A percentile compares a stretch with the other conserved stretches of the same genome.
phyloP scores from a whole-genome alignment of 2,797 vertebrate genomes.

The Ctenopoma kingsleyae region DNA sequence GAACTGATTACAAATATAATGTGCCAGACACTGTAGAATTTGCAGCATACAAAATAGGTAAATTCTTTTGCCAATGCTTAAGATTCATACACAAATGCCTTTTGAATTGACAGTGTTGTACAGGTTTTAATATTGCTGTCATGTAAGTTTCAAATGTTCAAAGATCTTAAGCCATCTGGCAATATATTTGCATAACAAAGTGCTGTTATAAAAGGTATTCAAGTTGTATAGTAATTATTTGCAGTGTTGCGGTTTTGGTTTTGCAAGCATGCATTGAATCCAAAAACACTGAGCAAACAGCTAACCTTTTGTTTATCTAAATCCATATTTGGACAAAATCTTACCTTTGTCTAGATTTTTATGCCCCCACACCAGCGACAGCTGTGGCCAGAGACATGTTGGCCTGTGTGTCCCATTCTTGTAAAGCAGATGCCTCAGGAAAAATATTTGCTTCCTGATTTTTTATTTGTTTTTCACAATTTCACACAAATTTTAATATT shows the following conservation, averaged over 20 bases:
- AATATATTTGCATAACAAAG: slow-evolving; percentile 48
- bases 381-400: too few species aligned
- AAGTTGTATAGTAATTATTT: slow-evolving; percentile 39
- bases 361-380: too few species aligned
- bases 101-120: slow-evolving; percentile 21
- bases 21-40: slow-evolving; percentile 1
- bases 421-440: too few species aligned
- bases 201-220: slow-evolving; percentile 37
- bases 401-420: too few species aligned
- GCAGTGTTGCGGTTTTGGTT: slow-evolving; percentile 20
- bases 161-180: slow-evolving; percentile 55
- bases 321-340: neutral
- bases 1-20: slow-evolving; percentile 11
- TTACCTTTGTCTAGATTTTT: too few species aligned
- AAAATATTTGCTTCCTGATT: too few species aligned
- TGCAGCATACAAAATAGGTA: neutral
- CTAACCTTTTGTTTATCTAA: neutral
- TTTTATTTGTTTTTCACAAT: too few species aligned
- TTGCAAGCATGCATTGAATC: slow-evolving; percentile 9
- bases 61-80: neutral
- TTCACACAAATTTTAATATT: too few species aligned
- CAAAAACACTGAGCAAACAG: neutral
- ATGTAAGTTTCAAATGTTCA: slow-evolving; percentile 27
- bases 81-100: neutral
- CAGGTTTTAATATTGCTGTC: slow-evolving; percentile 39